These are phyloP conservation scores for Knipowitschia caucasica DNA, from an alignment of 2,797 vertebrate genomes.

Conservation along the genomic window DNA sequence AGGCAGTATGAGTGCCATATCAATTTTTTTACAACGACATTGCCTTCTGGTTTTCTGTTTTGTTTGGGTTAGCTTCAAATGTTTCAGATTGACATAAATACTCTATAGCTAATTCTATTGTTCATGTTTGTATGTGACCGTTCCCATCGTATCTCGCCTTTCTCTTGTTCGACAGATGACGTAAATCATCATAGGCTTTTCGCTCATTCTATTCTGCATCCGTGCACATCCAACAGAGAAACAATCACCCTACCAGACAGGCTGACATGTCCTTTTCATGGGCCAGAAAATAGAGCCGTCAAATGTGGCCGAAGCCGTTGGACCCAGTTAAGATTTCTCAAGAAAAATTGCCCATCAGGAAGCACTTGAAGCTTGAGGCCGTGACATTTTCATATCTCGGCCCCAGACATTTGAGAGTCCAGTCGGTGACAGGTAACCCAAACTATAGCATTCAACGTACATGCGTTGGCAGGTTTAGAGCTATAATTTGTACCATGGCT, in stretches of 20 bases:
- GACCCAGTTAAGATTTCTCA: constrained; percentile 50
- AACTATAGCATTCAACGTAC: constrained; percentile 40
- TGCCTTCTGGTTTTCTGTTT: too few species aligned
- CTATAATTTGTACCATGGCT: constrained; percentile 29
- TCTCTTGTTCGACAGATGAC: too few species aligned
- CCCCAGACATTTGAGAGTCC: constrained; percentile 59
- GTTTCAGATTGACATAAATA: not conserved
- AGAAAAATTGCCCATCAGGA: constrained; percentile 44
- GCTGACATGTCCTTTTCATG: constrained; percentile 59
- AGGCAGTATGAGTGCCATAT: too few species aligned
- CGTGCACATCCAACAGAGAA: constrained; percentile 25
- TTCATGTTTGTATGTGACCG: not conserved
- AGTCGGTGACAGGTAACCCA: constrained; percentile 45
- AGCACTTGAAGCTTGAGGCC: constrained; percentile 54
- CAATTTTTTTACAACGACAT: too few species aligned
- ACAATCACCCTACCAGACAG: constrained; percentile 40
- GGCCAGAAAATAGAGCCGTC: constrained; percentile 55
- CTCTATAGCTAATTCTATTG: not conserved
- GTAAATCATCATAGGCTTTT: constrained; percentile 14
- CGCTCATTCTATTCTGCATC: constrained; percentile 39
- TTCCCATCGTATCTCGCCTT: not conserved
- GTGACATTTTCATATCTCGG: constrained; percentile 61
- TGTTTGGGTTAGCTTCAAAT: too few species aligned
- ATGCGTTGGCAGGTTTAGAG: constrained; percentile 47
- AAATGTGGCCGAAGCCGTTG: constrained; percentile 45